phyloP scores from a whole-genome alignment of 2,888 invertebrate genomes.

The Globia sparganii region DNA sequence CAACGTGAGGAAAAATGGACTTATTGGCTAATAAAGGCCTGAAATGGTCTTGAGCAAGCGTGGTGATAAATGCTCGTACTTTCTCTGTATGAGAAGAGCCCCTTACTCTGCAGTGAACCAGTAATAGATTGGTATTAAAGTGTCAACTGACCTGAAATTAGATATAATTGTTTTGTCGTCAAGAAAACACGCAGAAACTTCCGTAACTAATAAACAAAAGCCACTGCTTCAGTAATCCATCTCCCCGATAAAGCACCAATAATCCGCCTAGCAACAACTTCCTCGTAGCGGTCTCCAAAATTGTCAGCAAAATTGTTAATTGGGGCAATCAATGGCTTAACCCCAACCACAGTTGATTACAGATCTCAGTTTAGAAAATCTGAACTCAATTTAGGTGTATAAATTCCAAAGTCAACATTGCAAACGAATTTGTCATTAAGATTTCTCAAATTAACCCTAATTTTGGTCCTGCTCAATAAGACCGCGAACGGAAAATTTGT shows the following conservation, averaged over 20 bases:
- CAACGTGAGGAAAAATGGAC: not conserved
- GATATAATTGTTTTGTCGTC: not conserved
- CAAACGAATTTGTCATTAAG: conserved; percentile 63
- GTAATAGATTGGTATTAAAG: not conserved
- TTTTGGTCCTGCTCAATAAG: conserved; percentile 60
- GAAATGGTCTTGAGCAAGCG: not conserved
- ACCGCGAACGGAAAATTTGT: conserved; percentile 70
- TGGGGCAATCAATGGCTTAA: conserved; percentile 50
- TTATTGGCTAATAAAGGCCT: not conserved
- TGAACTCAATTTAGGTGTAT: conserved; percentile 59
- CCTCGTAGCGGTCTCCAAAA: conserved; percentile 37
- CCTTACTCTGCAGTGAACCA: not conserved
- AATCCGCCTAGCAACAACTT: conserved; percentile 40
- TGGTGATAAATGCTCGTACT: not conserved
- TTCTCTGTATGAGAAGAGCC: not conserved
- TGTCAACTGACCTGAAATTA: not conserved
- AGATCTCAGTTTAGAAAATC: conserved; percentile 56
- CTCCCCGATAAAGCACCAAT: conserved; percentile 33
- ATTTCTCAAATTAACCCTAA: conserved; percentile 62
- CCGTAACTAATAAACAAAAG: conserved; percentile 19
- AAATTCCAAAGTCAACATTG: conserved; percentile 57
- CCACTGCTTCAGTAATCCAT: conserved; percentile 20
- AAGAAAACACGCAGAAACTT: not conserved
- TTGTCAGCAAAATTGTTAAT: conserved; percentile 51
- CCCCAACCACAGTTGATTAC: conserved; percentile 52